Conservation (phyloP, 2,797 vertebrate species). For the Chromobotia macracanthus region DNA sequence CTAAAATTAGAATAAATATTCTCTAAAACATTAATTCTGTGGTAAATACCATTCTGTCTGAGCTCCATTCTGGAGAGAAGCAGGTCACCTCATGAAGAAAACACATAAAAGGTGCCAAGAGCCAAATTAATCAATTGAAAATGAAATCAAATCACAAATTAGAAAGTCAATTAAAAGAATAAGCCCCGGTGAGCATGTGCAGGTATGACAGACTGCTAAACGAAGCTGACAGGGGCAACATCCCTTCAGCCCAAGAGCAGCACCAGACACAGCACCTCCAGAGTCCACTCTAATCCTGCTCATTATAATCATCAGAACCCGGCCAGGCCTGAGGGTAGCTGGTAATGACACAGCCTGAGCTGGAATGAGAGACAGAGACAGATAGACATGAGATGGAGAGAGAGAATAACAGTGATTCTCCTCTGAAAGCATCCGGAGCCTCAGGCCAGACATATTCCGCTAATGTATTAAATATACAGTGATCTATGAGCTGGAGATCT, state of each 20-base stretch:
- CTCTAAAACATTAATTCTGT: no score
- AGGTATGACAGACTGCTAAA: constrained; percentile 82
- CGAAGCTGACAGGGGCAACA: constrained; percentile 78
- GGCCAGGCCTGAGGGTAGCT: constrained; percentile 68
- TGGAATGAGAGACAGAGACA: constrained; percentile 41
- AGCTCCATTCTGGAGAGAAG: no score
- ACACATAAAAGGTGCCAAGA: background rate
- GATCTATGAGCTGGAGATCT: no score
- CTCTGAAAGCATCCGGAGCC: constrained; percentile 61
- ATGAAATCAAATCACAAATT: constrained; percentile 65
- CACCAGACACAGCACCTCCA: constrained; percentile 26
- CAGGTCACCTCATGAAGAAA: background rate
- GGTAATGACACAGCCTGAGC: constrained; percentile 62
- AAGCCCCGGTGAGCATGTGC: constrained; percentile 65
- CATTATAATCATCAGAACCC: constrained; percentile 78
- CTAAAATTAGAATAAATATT: no score
- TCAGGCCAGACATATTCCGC: constrained; percentile 48
- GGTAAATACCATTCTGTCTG: no score
- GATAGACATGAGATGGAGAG: constrained; percentile 36
- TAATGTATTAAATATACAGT: constrained; percentile 56
- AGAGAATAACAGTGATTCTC: constrained; percentile 53
- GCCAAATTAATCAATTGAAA: constrained; percentile 66
- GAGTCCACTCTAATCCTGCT: constrained; percentile 76
- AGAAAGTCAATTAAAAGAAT: constrained; percentile 93
- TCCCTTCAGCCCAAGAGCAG: constrained; percentile 65